Percentiles rank a stretch among this genome's conserved stretches.
Conservation (phyloP, 2,888 invertebrate species). For the Gerris lacustris region DNA sequence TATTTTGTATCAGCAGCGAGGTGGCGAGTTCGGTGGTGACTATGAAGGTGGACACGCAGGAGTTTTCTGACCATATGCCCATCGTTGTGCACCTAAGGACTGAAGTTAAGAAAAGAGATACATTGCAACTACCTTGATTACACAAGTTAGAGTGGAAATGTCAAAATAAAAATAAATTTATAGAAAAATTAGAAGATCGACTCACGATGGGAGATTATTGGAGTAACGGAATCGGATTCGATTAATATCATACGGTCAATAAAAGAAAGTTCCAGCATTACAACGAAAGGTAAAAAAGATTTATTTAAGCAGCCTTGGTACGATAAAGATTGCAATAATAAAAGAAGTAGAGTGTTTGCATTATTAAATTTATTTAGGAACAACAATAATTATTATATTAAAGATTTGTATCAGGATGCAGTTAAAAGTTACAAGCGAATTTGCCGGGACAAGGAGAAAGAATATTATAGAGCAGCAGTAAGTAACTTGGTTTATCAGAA, state of each 20-base stretch:
- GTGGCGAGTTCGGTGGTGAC: background rate
- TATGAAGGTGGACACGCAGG: conserved; percentile 5
- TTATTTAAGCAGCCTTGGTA: conserved; percentile 10
- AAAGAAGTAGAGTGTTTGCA: background rate
- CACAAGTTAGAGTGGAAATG: background rate
- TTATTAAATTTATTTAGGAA: conserved; percentile 8
- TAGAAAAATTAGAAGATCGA: background rate
- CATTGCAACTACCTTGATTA: background rate
- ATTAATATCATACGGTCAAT: background rate
- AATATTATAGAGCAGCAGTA: background rate
- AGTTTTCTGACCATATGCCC: conserved; percentile 14
- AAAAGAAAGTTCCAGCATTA: background rate
- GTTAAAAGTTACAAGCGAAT: background rate
- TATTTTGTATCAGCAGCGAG: conserved; percentile 8
- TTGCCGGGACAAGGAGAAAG: background rate
- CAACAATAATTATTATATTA: background rate
- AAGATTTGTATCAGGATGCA: background rate
- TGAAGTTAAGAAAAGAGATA: background rate
- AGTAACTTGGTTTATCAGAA: background rate
- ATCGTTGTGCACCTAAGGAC: background rate
- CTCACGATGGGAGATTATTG: background rate
- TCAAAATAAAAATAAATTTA: background rate
- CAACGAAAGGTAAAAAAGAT: background rate
- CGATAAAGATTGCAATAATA: background rate
- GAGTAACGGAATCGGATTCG: background rate